Evolutionary conservation across 2,888 invertebrate species (phyloP).

Genomic region (Dynastes tityus): DNA sequence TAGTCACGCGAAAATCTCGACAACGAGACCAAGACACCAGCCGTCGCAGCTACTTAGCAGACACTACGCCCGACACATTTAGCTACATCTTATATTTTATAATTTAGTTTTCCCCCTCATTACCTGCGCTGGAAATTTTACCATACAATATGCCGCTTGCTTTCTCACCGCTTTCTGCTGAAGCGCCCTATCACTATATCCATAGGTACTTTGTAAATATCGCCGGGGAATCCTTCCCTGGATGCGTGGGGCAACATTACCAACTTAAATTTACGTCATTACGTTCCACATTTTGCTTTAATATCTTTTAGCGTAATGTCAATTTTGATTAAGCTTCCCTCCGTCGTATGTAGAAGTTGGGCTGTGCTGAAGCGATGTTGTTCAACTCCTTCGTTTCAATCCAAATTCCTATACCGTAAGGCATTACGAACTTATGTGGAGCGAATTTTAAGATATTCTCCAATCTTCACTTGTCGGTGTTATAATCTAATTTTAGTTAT

Average conservation of each 20-base stretch:
- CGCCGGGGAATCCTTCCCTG: slow-evolving; percentile 14
- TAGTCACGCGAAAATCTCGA: slow-evolving; percentile 27
- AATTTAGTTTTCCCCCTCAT: slow-evolving; percentile 50
- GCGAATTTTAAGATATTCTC: no score
- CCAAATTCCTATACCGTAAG: background rate
- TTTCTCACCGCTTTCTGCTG: slow-evolving; percentile 10
- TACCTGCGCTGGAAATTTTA: slow-evolving; percentile 45
- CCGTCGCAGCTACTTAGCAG: slow-evolving; percentile 38
- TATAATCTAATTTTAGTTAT: no score
- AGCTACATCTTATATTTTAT: slow-evolving; percentile 48
- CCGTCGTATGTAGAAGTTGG: background rate
- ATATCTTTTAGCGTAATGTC: slow-evolving; percentile 44
- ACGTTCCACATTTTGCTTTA: slow-evolving; percentile 33
- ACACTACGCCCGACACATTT: slow-evolving; percentile 35
- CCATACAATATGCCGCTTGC: background rate
- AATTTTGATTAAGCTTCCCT: slow-evolving; percentile 41
- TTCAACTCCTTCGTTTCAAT: slow-evolving; percentile 14
- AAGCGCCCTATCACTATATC: background rate
- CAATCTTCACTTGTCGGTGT: no score
- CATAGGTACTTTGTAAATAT: slow-evolving; percentile 11
- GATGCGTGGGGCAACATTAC: background rate
- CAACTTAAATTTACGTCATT: slow-evolving; percentile 30
- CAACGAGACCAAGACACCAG: slow-evolving; percentile 8
- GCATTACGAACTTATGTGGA: background rate
- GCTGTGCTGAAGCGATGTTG: background rate